Conservation (phyloP, 2,797 vertebrate genomes). For the Hemibagrus guttatus region DNA sequence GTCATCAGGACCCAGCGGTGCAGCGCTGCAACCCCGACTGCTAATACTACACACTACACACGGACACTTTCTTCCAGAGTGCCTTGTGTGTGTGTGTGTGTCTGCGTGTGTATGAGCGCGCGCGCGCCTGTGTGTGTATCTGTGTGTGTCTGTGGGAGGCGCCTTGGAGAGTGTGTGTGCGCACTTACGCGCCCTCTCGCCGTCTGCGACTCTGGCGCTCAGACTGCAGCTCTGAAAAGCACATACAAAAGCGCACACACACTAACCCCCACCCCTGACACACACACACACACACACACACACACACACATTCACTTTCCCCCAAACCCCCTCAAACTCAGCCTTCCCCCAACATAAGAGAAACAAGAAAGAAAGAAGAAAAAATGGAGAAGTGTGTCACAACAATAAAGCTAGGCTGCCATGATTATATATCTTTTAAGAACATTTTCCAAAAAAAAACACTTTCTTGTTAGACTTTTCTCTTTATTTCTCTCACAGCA, state of each 20-base stretch:
- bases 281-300: conserved; percentile 24
- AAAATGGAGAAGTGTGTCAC: conserved; percentile 73
- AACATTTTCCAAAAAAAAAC: neutral
- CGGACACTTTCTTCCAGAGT: conserved; percentile 44
- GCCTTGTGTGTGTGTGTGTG: conserved; percentile 21
- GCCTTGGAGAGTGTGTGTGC: conserved; percentile 61
- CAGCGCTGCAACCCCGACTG: conserved; percentile 53
- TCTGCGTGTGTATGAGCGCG: conserved; percentile 51
- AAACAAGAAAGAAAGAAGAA: conserved; percentile 51
- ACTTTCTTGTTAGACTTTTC: too few relatives aligned
- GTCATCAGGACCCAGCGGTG: conserved; percentile 41
- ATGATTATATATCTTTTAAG: neutral
- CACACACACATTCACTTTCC: conserved; percentile 49
- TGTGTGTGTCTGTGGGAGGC: conserved; percentile 58
- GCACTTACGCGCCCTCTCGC: conserved; percentile 54
- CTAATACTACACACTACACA: conserved; percentile 60
- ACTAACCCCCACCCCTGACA: conserved; percentile 24
- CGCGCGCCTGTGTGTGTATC: conserved; percentile 57
- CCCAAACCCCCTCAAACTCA: conserved; percentile 64
- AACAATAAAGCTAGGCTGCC: conserved; percentile 65
- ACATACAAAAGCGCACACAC: conserved; percentile 27
- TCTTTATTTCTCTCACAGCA: conserved; percentile 42
- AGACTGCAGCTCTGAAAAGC: conserved; percentile 63
- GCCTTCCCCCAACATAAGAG: conserved; percentile 60
- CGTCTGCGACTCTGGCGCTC: conserved; percentile 66